These are phyloP conservation scores for Ophiothrix spiculata DNA, from an alignment of 35 echinoderm and acorn worm genomes.

Conservation along the genomic window DNA sequence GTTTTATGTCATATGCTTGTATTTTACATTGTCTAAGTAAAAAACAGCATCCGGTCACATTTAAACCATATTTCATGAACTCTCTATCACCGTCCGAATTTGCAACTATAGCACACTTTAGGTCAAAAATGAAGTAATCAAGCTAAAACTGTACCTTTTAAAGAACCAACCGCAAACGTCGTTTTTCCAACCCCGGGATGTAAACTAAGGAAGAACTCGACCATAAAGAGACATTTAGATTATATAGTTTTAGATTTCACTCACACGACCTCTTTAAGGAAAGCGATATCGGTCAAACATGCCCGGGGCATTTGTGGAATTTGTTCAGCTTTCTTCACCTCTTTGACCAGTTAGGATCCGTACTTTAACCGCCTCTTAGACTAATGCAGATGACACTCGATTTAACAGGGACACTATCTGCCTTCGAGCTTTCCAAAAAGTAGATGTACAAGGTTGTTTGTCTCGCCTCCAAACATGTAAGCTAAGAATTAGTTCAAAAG, in stretches of 20 bases:
- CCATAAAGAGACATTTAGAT: not conserved
- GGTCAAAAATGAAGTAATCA: not conserved
- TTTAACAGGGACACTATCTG: too few relatives aligned
- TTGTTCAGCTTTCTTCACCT: not conserved
- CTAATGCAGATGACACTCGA: too few relatives aligned
- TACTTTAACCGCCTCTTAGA: too few relatives aligned
- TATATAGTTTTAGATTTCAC: not conserved
- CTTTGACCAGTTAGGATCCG: too few relatives aligned
- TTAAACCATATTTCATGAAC: not conserved
- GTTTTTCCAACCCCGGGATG: not conserved
- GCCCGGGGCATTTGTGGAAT: not conserved
- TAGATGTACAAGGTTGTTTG: too few relatives aligned
- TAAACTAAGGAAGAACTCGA: not conserved
- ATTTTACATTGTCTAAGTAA: not conserved
- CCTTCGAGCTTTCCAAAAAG: too few relatives aligned
- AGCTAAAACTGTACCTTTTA: not conserved
- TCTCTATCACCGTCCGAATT: not conserved
- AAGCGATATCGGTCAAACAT: not conserved
- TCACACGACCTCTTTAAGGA: not conserved
- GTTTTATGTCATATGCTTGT: not conserved
- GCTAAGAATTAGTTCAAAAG: too few relatives aligned
- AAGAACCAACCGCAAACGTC: not conserved
- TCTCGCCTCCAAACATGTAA: too few relatives aligned
- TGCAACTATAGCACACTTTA: not conserved
- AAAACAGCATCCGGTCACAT: not conserved